phyloP scores from a whole-genome alignment of 2,888 invertebrate genomes.

The Eupithecia dodoneata region DNA sequence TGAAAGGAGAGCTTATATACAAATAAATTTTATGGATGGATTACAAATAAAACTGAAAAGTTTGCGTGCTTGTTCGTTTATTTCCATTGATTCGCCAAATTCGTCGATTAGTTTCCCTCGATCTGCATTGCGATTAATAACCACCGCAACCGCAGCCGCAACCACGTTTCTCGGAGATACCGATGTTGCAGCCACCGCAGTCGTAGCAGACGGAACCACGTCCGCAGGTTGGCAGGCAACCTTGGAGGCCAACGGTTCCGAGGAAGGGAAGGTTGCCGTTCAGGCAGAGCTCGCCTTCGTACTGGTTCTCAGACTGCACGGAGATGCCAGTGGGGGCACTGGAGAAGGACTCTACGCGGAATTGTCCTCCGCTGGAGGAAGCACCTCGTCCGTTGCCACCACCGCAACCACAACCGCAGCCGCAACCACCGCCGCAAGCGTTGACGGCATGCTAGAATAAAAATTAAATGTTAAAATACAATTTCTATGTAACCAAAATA shows the following conservation, averaged over 20 bases:
- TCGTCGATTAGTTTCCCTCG: neutral
- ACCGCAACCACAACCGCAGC: constrained; percentile 42
- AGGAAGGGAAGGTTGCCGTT: constrained; percentile 60
- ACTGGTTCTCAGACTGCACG: constrained; percentile 54
- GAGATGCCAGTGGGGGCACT: constrained; percentile 49
- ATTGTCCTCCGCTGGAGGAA: constrained; percentile 45
- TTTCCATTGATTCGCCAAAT: constrained; percentile 7
- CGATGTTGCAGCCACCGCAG: constrained; percentile 53
- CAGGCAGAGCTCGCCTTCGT: constrained; percentile 52
- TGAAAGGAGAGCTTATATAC: too few relatives aligned
- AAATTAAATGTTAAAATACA: neutral
- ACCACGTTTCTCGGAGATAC: constrained; percentile 38
- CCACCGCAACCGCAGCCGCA: constrained; percentile 34
- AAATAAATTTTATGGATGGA: too few relatives aligned
- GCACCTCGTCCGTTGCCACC: constrained; percentile 44
- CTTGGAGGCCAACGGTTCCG: constrained; percentile 56
- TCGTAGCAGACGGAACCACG: constrained; percentile 56
- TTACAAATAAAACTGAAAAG: neutral
- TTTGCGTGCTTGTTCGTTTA: constrained; percentile 7
- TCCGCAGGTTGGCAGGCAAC: constrained; percentile 55
- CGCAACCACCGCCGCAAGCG: constrained; percentile 15
- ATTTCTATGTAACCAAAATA: neutral
- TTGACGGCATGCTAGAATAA: constrained; percentile 7
- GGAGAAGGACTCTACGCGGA: constrained; percentile 48
- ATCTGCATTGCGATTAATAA: neutral